Evolutionary conservation across 2,113 vertebrate species (phyloP), one percentile per base, ranked within the genome.

Genomic region (Tretioscincus oriximinensis): DNA sequence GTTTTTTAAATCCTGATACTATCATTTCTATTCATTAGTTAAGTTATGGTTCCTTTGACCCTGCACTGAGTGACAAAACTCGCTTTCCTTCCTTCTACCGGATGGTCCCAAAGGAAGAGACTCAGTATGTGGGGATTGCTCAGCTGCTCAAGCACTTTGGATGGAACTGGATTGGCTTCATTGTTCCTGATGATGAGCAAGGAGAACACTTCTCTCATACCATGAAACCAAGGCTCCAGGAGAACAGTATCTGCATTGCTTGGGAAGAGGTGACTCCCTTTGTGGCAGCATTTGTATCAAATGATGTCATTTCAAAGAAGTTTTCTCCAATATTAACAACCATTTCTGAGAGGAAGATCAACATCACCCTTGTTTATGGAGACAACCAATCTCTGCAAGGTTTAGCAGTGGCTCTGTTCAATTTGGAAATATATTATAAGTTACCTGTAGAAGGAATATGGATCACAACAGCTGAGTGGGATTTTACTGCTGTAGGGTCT

Each of bases 111-210:
- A 45, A 70, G 35, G 66, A 70, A 70, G 54, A 45, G 20, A 0
- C 31, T 3, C 66, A 78, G 31, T 69, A 69, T 69, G 66, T 7
- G 6, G 66, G 49, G 1, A 69, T 78, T 11, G 2, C 60, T 60
- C 66, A 45, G 16, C 54, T 78, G 1, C 28, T 78, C 14, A 78
- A 41, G 47, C 28, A 77, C 49, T 77, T 77, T 77, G 45, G 45
- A 51, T 77, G 76, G 76, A 29, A 66, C n/a, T 78, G 77, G 77
- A 45, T 78, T 60, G 66, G 77, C 14, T 16, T 70, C 20, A 2
- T 78, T 41, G 29, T 69, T 11, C n/a, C 77, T 26, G 66, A 61
- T 16, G 77, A 78, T 45, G 77, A 70, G 8, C 35, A 24, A 28
- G 77, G 77, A 60, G 66, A 78, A 70, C 10, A 1, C 8, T 78